phyloP scores from a whole-genome alignment of 2,888 invertebrate species.

The Liodrosophila aerea region DNA sequence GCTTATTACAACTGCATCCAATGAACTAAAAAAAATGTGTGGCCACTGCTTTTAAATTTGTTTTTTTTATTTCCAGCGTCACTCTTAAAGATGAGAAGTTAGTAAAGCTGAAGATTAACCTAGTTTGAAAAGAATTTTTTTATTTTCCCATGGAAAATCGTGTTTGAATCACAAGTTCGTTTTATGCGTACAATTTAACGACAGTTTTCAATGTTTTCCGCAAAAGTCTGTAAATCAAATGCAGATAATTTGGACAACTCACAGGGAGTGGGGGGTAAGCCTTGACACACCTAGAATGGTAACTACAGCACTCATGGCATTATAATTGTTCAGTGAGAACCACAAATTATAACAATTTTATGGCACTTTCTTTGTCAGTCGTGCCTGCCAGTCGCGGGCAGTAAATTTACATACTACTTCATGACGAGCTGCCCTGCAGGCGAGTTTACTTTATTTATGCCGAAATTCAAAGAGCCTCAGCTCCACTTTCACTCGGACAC shows the following conservation, averaged over 20 bases:
- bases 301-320: constrained; percentile 32
- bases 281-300: constrained; percentile 40
- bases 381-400: constrained; percentile 45
- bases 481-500: not conserved
- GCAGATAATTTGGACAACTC: constrained; percentile 61
- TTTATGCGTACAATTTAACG: constrained; percentile 52
- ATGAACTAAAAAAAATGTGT: no score
- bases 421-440: constrained; percentile 59
- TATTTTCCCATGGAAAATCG: constrained; percentile 6
- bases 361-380: constrained; percentile 62
- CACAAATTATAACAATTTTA: constrained; percentile 74
- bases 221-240: constrained; percentile 61
- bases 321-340: constrained; percentile 65
- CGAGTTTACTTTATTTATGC: constrained; percentile 70
- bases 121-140: not conserved
- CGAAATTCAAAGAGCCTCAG: constrained; percentile 41
- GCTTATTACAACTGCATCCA: no score
- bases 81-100: no score
- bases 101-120: not conserved
- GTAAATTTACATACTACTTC: constrained; percentile 74
- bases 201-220: constrained; percentile 38
- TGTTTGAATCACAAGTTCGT: constrained; percentile 10
- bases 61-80: no score
- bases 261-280: not conserved
- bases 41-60: no score